phyloP scores from a whole-genome alignment of 1,140 invertebrate genomes.

The Mesaphorura yosii region DNA sequence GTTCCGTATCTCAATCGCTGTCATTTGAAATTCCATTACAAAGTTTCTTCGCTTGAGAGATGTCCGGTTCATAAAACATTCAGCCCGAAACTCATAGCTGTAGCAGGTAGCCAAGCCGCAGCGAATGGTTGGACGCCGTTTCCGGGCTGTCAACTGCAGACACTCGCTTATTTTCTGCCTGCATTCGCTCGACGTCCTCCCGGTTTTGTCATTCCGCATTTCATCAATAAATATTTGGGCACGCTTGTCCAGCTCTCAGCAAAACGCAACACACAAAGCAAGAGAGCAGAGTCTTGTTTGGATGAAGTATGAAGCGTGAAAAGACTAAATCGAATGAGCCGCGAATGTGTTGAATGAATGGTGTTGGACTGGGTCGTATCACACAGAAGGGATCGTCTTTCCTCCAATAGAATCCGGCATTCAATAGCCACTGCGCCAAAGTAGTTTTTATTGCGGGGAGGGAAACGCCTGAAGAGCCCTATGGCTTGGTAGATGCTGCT shows the following conservation, averaged over 20 bases:
- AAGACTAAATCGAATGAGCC: neutral
- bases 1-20: neutral
- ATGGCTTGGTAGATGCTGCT: too few species aligned
- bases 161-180: constrained; percentile 16
- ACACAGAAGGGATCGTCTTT: neutral
- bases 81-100: too few species aligned
- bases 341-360: neutral
- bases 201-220: constrained; percentile 5
- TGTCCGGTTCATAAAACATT: neutral
- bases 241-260: constrained; percentile 31
- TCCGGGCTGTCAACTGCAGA: constrained; percentile 31
- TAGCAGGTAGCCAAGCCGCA: neutral
- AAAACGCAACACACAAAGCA: too few species aligned
- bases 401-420: neutral
- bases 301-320: neutral
- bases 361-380: neutral
- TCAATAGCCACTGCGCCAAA: neutral
- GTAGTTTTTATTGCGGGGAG: too few species aligned
- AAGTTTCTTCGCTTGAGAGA: neutral
- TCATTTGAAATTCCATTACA: neutral
- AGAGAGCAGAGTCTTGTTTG: too few species aligned
- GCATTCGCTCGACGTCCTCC: constrained; percentile 2
- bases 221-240: constrained; percentile 34
- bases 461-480: too few species aligned
- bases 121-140: neutral